phyloP scores from a whole-genome alignment of 1,140 invertebrate genomes.

The Pseudomyrmex concolor region DNA sequence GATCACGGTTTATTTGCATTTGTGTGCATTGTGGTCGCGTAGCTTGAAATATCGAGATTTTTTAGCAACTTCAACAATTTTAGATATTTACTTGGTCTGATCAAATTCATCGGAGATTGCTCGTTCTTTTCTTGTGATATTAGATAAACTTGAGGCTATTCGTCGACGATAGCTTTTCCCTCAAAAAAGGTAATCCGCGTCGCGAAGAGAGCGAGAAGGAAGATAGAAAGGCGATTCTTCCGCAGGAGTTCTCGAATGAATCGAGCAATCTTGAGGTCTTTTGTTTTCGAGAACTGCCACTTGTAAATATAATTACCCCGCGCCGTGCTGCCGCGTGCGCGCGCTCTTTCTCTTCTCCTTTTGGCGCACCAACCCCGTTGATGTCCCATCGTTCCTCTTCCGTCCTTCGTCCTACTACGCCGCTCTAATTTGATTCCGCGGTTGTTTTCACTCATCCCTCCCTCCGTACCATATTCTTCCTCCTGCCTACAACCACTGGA shows the following conservation, averaged over 20 bases:
- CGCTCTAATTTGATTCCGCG: constrained; percentile 84
- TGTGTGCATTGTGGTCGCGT: background rate
- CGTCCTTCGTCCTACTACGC: constrained; percentile 41
- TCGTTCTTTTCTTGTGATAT: constrained; percentile 15
- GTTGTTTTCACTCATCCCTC: constrained; percentile 82
- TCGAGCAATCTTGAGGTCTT: constrained; percentile 83
- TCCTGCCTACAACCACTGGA: constrained; percentile 48
- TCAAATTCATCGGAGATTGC: background rate
- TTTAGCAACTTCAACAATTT: background rate
- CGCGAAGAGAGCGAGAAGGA: background rate
- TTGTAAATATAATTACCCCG: constrained; percentile 85
- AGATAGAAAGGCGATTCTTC: constrained; percentile 55
- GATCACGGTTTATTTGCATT: background rate
- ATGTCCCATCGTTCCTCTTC: constrained; percentile 18
- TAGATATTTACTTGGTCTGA: background rate
- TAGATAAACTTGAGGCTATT: constrained; percentile 17
- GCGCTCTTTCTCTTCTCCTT: constrained; percentile 7
- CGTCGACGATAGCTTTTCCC: constrained; percentile 57
- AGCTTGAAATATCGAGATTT: background rate
- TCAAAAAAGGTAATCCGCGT: constrained; percentile 18
- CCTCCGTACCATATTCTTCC: constrained; percentile 48
- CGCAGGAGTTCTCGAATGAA: constrained; percentile 76
- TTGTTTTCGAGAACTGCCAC: constrained; percentile 84
- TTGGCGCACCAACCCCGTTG: constrained; percentile 9
- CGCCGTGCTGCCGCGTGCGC: constrained; percentile 22